Evolutionary conservation across 2,113 vertebrate genomes (phyloP).

Genomic region (Psittacula cyanocephala): DNA sequence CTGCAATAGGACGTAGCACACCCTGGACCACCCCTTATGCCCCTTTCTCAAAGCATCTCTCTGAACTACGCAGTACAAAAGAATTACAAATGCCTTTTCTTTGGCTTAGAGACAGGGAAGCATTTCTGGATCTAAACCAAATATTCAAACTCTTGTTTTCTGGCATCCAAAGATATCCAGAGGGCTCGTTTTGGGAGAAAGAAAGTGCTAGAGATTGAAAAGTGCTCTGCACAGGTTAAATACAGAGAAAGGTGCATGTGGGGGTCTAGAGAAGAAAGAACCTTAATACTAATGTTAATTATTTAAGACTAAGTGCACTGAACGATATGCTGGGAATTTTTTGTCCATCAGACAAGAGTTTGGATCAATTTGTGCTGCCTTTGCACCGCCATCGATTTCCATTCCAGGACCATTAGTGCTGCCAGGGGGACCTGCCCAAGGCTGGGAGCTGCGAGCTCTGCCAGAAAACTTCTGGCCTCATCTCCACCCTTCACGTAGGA

Average conservation of each 20-base stretch:
- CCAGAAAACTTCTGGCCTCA: neutral
- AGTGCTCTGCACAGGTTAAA: neutral
- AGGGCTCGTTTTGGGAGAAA: neutral
- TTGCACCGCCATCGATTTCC: neutral
- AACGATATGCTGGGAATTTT: fast-evolving
- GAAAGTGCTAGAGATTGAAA: neutral
- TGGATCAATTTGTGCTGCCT: neutral
- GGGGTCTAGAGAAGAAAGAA: neutral
- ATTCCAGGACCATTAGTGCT: neutral
- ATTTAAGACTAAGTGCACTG: neutral
- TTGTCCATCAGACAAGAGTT: neutral
- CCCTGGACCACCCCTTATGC: too few species aligned
- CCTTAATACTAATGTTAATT: neutral
- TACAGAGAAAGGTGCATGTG: neutral
- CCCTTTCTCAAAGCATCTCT: neutral
- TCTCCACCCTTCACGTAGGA: fast-evolving
- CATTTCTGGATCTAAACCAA: neutral
- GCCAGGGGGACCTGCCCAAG: neutral
- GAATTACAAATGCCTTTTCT: neutral
- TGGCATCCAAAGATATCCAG: neutral
- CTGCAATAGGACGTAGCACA: neutral
- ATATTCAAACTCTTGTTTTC: neutral
- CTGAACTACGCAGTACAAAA: fast-evolving
- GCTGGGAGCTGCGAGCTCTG: neutral
- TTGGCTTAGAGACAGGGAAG: neutral